Evolutionary conservation across 2,797 vertebrate genomes (phyloP).

Genomic region (Podargus strigoides): DNA sequence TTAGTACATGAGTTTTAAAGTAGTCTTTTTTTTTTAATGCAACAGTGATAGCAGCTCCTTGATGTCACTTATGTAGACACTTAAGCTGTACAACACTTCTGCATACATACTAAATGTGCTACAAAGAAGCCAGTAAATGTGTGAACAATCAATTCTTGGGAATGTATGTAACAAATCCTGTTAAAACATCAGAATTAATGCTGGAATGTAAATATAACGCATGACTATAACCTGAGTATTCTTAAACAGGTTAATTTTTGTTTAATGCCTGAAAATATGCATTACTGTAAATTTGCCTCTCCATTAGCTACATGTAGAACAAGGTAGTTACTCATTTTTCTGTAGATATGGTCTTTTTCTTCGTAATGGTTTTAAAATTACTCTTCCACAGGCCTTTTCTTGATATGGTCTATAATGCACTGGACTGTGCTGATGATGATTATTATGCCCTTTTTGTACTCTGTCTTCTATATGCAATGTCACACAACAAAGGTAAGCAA

Average conservation of each 20-base stretch:
- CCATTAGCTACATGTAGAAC: not conserved
- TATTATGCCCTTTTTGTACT: slow-evolving; percentile 96
- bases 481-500: slow-evolving; percentile 90
- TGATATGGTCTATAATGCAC: slow-evolving; percentile 93
- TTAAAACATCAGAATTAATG: not conserved
- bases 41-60: not conserved
- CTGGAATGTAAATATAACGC: not conserved
- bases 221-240: not conserved
- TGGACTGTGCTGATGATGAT: slow-evolving; percentile 88
- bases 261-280: not conserved
- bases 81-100: not conserved
- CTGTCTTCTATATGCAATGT: slow-evolving; percentile 93
- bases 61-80: not conserved
- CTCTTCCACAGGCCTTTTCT: slow-evolving; percentile 84
- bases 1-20: not conserved
- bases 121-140: not conserved
- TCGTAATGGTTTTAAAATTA: not conserved
- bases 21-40: not conserved
- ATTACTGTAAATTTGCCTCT: not conserved
- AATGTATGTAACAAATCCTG: not conserved
- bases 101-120: not conserved
- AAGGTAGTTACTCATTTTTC: not conserved
- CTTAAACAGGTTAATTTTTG: not conserved
- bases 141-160: not conserved
- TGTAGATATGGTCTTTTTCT: not conserved